Base-by-base conservation (phyloP, 1,140 invertebrate species). In the Geopemphigus sp. region DNA sequence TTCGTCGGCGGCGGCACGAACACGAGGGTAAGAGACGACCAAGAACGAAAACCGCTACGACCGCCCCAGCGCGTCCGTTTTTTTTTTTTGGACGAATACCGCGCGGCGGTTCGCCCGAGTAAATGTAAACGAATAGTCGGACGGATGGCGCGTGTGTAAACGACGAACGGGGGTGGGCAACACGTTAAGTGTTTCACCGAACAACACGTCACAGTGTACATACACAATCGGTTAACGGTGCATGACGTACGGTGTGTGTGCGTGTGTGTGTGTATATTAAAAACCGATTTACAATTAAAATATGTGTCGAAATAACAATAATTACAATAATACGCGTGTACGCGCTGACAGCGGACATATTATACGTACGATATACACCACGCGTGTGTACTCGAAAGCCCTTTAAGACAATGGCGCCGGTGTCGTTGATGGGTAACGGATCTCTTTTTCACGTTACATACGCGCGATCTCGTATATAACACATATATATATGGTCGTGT, bases 221-320 rank as follows among this genome's bases (percentile, higher is more conserved):
- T 66, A 73, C 53, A 76, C 73, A 59, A 76, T 76, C 54, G 56
- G 53, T 57, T 76, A 76, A 76, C 73, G 73, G 73, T 76, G 29
- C 53, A 76, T 59, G 73, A 76, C 73, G 39, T 66, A 26, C 11
- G 29, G 29, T 29, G 8, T 32, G 29, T 64, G 29, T n/a, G n/a
- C n/a, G n/a, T n/a, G n/a, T n/a, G n/a, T n/a, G n/a, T n/a, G 15
- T 32, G 19, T 73, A 73, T 57, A 74, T 76, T 74, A 39, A 74
- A 74, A 45, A 56, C 70, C 73, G 73, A 76, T 76, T 76, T 59
- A 76, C 54, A 76, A 57, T 76, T 39, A 76, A 59, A 59, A 76
- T 39, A 39, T 47, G 72, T 59, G 72, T 59, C 72, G 72, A 74
- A 59, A 74, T 22, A 74, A 74, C 29, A 59, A 76, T 76, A 59